Percentiles rank a stretch among this genome's conserved stretches.
phyloP scores from a whole-genome alignment of 2,888 invertebrate species.

The Orchesellides sinensis region DNA sequence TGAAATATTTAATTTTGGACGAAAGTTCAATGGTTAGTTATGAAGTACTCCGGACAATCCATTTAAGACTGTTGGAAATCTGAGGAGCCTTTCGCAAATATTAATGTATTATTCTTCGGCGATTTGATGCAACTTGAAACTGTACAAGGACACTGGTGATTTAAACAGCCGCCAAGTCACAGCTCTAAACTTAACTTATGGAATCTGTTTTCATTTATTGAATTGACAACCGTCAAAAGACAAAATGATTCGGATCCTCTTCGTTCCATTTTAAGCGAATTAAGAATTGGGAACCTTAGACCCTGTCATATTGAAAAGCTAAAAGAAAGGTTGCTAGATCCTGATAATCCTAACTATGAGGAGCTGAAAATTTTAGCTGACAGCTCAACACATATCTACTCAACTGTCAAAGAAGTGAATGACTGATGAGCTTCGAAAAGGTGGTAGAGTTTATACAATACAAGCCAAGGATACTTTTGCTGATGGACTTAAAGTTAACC shows the following conservation, averaged over 20 bases:
- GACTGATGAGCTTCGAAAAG: not conserved
- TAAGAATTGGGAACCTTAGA: constrained; percentile 4
- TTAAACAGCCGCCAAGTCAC: too few relatives aligned
- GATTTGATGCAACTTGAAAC: too few relatives aligned
- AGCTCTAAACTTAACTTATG: constrained; percentile 13
- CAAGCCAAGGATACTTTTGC: constrained; percentile 7
- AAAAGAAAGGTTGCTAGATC: not conserved
- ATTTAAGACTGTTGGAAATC: too few relatives aligned
- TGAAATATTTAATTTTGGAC: too few relatives aligned
- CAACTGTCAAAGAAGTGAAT: not conserved
- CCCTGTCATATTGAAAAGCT: not conserved
- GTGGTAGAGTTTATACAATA: not conserved
- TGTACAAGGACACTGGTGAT: too few relatives aligned
- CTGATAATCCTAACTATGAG: not conserved
- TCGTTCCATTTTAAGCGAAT: not conserved
- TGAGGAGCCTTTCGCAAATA: too few relatives aligned
- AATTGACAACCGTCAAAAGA: not conserved
- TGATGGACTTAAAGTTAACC: not conserved
- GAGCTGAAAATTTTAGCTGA: not conserved
- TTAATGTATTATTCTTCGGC: too few relatives aligned
- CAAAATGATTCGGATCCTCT: not conserved
- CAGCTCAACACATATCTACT: not conserved
- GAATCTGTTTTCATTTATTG: not conserved
- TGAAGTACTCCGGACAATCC: too few relatives aligned
- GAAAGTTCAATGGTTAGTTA: too few relatives aligned